Conservation (phyloP, 2,888 invertebrate genomes). For the Anorthoa munda region DNA sequence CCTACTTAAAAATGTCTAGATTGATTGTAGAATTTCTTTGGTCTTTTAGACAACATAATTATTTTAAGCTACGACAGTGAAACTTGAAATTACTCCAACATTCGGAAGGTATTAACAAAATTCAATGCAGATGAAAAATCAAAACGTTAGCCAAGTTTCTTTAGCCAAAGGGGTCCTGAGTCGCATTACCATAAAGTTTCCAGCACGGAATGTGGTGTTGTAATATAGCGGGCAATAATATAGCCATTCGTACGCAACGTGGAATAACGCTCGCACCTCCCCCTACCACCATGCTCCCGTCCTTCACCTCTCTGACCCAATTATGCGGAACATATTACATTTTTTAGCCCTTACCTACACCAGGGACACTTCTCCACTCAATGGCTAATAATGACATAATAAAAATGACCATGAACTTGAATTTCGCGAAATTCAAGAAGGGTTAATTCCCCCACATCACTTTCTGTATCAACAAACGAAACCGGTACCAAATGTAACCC, state of each 20-base stretch:
- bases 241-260: slow-evolving; percentile 84
- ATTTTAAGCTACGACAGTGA: neutral
- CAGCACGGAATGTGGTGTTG: slow-evolving; percentile 83
- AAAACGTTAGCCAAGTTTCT: slow-evolving; percentile 82
- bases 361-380: slow-evolving; percentile 26
- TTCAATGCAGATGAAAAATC: slow-evolving; percentile 68
- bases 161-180: slow-evolving; percentile 85
- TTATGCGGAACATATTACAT: slow-evolving; percentile 78
- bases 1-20: neutral
- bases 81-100: slow-evolving; percentile 31
- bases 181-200: slow-evolving; percentile 87
- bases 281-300: slow-evolving; percentile 76
- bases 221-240: slow-evolving; percentile 85
- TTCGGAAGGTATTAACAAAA: slow-evolving; percentile 50
- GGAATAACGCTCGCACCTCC: slow-evolving; percentile 77
- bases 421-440: slow-evolving; percentile 42
- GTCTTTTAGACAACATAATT: neutral
- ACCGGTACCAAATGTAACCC: slow-evolving; percentile 32
- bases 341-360: slow-evolving; percentile 53
- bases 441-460: slow-evolving; percentile 28
- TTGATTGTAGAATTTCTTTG: neutral
- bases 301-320: slow-evolving; percentile 86
- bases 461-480: slow-evolving; percentile 29
- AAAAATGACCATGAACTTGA: slow-evolving; percentile 63
- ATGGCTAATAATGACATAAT: slow-evolving; percentile 49